Percentiles rank a stretch among this genome's conserved stretches.
These are phyloP conservation scores for Sinhomidia bicolor DNA, from an alignment of 2,888 invertebrate genomes.

Conservation along the genomic window DNA sequence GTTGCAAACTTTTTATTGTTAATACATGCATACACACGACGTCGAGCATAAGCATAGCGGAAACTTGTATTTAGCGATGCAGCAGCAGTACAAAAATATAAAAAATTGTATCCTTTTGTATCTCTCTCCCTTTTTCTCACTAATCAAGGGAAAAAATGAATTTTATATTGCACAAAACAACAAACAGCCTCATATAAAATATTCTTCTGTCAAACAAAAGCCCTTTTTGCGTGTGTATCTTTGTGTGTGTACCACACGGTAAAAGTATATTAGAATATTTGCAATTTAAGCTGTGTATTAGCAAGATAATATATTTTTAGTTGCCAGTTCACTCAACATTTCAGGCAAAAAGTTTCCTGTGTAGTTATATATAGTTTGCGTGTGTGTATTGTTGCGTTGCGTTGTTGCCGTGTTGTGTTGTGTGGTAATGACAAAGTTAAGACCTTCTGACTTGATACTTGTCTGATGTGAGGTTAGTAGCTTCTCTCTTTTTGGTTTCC, in stretches of 20 bases:
- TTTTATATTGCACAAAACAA: conserved; percentile 35
- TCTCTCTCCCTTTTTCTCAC: not conserved
- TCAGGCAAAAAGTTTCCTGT: conserved; percentile 21
- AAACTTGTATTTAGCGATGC: conserved; percentile 49
- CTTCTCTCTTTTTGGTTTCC: conserved; percentile 19
- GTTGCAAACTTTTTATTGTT: not conserved
- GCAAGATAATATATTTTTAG: conserved; percentile 20
- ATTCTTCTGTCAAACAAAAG: conserved; percentile 51
- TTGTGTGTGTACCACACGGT: not conserved
- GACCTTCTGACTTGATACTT: conserved; percentile 44
- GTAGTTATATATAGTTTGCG: not conserved
- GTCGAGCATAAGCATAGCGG: too few species aligned
- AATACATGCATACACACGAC: too few species aligned
- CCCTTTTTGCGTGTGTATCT: conserved; percentile 31
- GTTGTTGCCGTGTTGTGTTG: conserved; percentile 15
- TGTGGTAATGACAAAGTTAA: conserved; percentile 6
- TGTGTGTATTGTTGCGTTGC: conserved; percentile 42
- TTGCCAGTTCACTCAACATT: not conserved
- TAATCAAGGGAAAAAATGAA: conserved; percentile 19
- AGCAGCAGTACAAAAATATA: not conserved
- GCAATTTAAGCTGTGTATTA: not conserved
- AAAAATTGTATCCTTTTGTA: not conserved
- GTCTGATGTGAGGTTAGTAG: conserved; percentile 62
- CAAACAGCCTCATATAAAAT: not conserved
- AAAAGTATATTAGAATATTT: not conserved